Conservation (phyloP, 2,113 vertebrate species). For the Panthera uncia region DNA sequence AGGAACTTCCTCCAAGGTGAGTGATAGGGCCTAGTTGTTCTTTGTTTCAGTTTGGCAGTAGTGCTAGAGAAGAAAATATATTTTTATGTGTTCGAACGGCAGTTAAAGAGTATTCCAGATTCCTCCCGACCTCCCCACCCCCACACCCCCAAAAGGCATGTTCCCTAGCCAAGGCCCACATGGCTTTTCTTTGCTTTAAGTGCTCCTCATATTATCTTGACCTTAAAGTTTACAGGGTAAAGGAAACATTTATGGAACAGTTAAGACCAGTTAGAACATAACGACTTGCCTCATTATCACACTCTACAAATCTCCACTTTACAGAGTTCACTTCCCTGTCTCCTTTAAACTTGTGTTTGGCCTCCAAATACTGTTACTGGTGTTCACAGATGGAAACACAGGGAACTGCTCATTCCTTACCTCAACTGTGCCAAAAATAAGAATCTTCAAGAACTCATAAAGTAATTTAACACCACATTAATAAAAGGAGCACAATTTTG, state of each 20-base stretch:
- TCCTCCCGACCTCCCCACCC: fast-evolving
- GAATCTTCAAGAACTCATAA: conserved; percentile 71
- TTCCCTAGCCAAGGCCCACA: conserved; percentile 33
- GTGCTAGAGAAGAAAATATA: background rate
- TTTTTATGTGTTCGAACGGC: background rate
- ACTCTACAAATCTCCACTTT: conserved; percentile 73
- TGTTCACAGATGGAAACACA: conserved; percentile 31
- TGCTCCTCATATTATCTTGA: conserved; percentile 70
- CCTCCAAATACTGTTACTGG: background rate
- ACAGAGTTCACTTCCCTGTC: conserved; percentile 49
- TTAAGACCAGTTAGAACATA: conserved; percentile 77
- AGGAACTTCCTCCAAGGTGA: background rate
- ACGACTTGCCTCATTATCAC: conserved; percentile 78
- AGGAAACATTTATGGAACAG: conserved; percentile 79
- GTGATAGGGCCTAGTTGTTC: background rate
- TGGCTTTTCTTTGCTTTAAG: conserved; percentile 36
- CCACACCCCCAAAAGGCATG: background rate
- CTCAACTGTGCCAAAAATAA: conserved; percentile 66
- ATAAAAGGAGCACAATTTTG: conserved; percentile 45
- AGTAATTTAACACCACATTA: conserved; percentile 72
- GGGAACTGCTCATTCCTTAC: conserved; percentile 42
- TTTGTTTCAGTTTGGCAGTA: background rate
- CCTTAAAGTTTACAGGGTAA: conserved; percentile 76
- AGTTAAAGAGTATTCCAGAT: conserved; percentile 8
- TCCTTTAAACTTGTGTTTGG: conserved; percentile 42